phyloP scores from a whole-genome alignment of 2,797 vertebrate species.

The Phoxinus dragarum region DNA sequence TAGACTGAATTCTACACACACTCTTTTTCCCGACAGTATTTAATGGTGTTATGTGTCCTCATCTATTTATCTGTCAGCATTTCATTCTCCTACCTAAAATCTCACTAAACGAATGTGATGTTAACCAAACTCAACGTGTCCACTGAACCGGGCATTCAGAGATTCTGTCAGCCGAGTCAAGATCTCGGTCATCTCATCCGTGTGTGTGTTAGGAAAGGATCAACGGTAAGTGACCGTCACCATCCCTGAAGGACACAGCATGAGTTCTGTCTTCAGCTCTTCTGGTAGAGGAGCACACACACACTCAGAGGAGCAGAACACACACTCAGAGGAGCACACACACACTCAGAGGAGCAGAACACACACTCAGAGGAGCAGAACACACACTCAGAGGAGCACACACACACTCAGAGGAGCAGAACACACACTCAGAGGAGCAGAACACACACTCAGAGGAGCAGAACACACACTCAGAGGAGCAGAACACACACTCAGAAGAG shows the following conservation, averaged over 20 bases:
- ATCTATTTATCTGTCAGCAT: constrained; percentile 6
- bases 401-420: too few species aligned
- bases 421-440: too few species aligned
- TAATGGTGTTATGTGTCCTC: neutral
- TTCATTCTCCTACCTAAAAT: neutral
- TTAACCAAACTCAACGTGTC: neutral
- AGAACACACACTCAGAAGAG: too few species aligned
- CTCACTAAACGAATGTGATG: constrained; percentile 16
- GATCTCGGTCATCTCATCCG: neutral
- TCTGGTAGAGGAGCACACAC: neutral
- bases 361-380: too few species aligned
- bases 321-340: too few species aligned
- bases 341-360: too few species aligned
- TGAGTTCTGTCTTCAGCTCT: constrained; percentile 5
- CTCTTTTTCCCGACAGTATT: constrained; percentile 4
- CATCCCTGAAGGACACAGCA: neutral
- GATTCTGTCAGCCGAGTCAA: neutral
- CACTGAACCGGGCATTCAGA: neutral
- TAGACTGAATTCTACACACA: too few species aligned
- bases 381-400: too few species aligned
- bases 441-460: too few species aligned
- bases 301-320: neutral
- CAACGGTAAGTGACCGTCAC: neutral
- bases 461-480: too few species aligned
- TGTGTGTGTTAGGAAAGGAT: neutral